Conservation (phyloP, 2,113 vertebrate genomes). For the Psettodes erumei region DNA sequence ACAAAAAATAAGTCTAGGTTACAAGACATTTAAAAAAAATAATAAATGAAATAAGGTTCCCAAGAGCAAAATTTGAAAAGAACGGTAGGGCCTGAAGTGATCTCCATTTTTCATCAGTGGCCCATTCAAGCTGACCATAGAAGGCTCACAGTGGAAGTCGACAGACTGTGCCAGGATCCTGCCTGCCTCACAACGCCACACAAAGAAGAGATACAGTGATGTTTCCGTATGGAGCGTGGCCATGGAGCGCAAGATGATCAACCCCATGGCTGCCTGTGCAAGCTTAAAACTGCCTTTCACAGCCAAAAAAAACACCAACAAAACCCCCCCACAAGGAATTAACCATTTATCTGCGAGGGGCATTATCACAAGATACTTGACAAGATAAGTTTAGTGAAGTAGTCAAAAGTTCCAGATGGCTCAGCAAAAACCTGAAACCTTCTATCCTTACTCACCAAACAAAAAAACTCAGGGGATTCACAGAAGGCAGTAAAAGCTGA, state of each 20-base stretch:
- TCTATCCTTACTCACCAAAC: neutral
- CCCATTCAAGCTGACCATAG: conserved; percentile 68
- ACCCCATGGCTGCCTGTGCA: conserved; percentile 47
- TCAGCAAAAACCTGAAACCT: neutral
- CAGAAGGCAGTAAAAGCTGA: neutral
- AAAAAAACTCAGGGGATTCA: too few relatives aligned
- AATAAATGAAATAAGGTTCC: conserved; percentile 36
- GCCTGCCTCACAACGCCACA: conserved; percentile 48
- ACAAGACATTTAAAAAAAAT: conserved; percentile 26
- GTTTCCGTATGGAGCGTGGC: conserved; percentile 67
- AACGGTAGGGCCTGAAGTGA: conserved; percentile 67
- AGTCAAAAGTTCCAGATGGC: conserved; percentile 11
- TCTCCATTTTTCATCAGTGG: conserved; percentile 75
- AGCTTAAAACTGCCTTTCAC: conserved; percentile 23
- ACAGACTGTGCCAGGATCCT: conserved; percentile 58
- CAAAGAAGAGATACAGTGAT: conserved; percentile 58
- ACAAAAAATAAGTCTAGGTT: conserved; percentile 50
- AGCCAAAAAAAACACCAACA: conserved; percentile 21
- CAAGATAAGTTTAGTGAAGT: conserved; percentile 19
- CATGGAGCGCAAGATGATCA: conserved; percentile 65
- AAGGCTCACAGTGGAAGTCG: conserved; percentile 68
- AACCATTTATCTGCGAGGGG: conserved; percentile 35
- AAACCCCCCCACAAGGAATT: conserved; percentile 22
- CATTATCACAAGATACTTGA: conserved; percentile 16
- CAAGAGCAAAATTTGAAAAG: conserved; percentile 53